Conservation (phyloP, 2,888 invertebrate species). For the Hybos culiciformis region DNA sequence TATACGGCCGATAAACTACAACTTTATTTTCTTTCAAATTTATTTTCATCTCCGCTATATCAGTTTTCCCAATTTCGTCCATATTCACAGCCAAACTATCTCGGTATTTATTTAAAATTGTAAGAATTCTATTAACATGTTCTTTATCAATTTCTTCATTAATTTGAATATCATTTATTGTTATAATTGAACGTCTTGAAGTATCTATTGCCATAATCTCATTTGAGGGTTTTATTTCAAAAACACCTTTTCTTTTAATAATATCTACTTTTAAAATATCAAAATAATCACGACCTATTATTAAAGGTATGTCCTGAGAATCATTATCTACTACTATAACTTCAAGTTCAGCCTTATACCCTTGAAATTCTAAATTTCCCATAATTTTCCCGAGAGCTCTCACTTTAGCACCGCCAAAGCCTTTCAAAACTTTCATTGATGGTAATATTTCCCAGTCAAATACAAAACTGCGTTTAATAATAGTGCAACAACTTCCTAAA, state of each 20-base stretch:
- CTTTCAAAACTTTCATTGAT: neutral
- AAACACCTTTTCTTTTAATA: neutral
- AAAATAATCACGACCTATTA: neutral
- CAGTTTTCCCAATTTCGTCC: neutral
- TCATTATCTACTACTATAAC: neutral
- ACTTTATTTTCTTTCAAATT: neutral
- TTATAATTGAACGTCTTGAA: neutral
- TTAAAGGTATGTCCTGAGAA: neutral
- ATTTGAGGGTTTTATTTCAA: neutral
- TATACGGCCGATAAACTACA: conserved; percentile 2
- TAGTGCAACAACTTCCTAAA: neutral
- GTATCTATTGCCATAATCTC: neutral
- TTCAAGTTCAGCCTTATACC: neutral
- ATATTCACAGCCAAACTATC: neutral
- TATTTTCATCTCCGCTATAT: neutral
- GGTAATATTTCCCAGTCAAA: neutral
- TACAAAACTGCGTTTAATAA: neutral
- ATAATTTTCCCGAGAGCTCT: neutral
- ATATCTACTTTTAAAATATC: neutral
- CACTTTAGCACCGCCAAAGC: neutral
- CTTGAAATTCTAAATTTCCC: neutral
- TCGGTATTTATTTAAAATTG: neutral
- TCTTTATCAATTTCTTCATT: neutral
- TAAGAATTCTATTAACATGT: neutral
- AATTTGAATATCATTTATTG: neutral